These are phyloP conservation scores for Zaprionus lineosus DNA, from an alignment of 2,888 invertebrate genomes.

Conservation along the genomic window DNA sequence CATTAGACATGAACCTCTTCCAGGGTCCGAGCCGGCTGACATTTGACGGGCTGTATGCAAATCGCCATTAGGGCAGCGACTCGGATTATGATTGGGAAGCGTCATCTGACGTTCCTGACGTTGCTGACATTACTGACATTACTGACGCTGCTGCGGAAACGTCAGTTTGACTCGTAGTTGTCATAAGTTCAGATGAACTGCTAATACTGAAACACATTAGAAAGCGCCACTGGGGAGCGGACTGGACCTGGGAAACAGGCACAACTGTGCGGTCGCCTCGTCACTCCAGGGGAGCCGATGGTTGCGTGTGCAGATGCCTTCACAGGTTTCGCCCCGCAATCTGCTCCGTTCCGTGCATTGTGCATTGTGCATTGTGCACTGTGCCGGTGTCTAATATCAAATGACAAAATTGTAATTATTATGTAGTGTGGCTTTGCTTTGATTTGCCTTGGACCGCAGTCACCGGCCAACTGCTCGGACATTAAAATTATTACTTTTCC, in stretches of 20 bases:
- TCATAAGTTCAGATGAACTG: conserved; percentile 78
- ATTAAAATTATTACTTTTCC: conserved; percentile 68
- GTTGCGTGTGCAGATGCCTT: too few relatives aligned
- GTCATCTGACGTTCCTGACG: neutral
- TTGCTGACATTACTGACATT: too few relatives aligned
- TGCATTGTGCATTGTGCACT: conserved; percentile 41
- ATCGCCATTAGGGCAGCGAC: conserved; percentile 41
- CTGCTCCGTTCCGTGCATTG: conserved; percentile 35
- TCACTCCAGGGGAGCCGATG: neutral
- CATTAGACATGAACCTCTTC: conserved; percentile 54
- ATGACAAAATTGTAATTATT: conserved; percentile 75
- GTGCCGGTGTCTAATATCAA: conserved; percentile 64
- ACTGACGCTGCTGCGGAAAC: conserved; percentile 75
- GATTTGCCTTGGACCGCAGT: conserved; percentile 19
- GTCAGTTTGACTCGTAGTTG: conserved; percentile 79
- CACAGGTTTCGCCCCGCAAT: too few relatives aligned
- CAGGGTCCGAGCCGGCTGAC: conserved; percentile 27
- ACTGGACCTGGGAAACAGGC: conserved; percentile 16
- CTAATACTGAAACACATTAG: conserved; percentile 78
- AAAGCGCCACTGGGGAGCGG: conserved; percentile 53
- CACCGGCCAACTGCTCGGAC: conserved; percentile 9
- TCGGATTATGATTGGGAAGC: neutral
- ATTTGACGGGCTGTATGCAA: conserved; percentile 56
- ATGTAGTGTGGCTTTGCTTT: conserved; percentile 33
- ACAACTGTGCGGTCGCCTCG: conserved; percentile 1